phyloP scores from a whole-genome alignment of 1,140 invertebrate genomes.

The Brachionus calyciflorus region DNA sequence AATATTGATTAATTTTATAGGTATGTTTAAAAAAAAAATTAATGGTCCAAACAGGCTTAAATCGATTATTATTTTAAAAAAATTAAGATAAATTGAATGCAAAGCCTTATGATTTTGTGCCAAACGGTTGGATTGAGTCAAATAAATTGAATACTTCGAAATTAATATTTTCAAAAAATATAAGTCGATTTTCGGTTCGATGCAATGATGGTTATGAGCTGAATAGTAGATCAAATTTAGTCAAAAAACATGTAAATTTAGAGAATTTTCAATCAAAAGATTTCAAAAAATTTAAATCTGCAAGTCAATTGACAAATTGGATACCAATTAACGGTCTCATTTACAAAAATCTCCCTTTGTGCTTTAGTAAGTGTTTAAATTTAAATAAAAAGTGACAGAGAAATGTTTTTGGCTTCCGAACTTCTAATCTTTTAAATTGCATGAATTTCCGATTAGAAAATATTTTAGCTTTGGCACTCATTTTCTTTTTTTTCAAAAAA shows the following conservation, averaged over 20 bases:
- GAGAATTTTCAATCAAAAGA: not conserved
- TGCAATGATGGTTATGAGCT: not conserved
- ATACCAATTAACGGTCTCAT: not conserved
- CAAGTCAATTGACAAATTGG: not conserved
- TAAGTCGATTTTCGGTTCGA: not conserved
- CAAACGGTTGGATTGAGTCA: conserved; percentile 34
- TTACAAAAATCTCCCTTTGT: conserved; percentile 22
- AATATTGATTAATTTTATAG: no score
- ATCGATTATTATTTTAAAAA: not conserved
- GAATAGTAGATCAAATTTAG: not conserved
- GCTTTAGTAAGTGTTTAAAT: not conserved
- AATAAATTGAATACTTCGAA: not conserved
- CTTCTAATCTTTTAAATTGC: no score
- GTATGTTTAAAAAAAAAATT: not conserved
- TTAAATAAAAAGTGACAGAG: no score
- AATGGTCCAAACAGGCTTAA: not conserved
- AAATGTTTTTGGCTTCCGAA: no score
- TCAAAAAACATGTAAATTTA: not conserved
- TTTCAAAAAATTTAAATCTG: not conserved
- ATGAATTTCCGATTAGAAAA: no score
- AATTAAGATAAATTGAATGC: not conserved
- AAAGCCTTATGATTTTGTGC: conserved; percentile 15
- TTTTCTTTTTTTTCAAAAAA: no score
- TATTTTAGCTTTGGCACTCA: no score
- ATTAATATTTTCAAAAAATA: no score